Evolutionary conservation across 2,113 vertebrate genomes (phyloP).

Genomic region (Dasyprocta punctata): DNA sequence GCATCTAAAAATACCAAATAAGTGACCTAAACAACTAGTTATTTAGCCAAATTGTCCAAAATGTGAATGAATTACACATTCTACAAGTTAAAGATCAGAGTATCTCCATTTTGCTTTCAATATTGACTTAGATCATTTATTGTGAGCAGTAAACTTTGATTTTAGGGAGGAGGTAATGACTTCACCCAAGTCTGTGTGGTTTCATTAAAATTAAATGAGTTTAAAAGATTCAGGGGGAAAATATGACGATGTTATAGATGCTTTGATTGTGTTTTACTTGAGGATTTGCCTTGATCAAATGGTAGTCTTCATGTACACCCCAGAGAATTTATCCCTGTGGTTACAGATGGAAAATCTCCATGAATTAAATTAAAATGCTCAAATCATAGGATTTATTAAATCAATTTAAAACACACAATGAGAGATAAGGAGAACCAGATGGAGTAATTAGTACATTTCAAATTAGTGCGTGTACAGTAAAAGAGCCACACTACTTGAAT

Average conservation of each 20-base stretch:
- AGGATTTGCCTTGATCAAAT: background rate
- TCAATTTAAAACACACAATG: background rate
- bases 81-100: background rate
- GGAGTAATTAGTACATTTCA: background rate
- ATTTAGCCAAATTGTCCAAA: constrained; percentile 42
- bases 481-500: background rate
- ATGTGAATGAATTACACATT: constrained; percentile 10
- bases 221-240: background rate
- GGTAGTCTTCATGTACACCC: background rate
- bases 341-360: background rate
- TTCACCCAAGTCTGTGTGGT: background rate
- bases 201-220: constrained; percentile 25
- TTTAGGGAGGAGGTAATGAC: background rate
- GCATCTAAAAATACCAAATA: constrained; percentile 46
- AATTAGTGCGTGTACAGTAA: background rate
- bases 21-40: constrained; percentile 30
- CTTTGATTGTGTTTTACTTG: background rate
- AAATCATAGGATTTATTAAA: constrained; percentile 21
- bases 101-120: background rate
- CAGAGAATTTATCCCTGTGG: background rate
- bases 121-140: background rate
- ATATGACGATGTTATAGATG: background rate
- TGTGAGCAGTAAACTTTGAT: background rate
- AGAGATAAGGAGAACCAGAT: background rate
- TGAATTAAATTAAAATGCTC: background rate